These are phyloP conservation scores for Scaptomyza flava DNA, from an alignment of 2,888 invertebrate species.

Conservation along the genomic window DNA sequence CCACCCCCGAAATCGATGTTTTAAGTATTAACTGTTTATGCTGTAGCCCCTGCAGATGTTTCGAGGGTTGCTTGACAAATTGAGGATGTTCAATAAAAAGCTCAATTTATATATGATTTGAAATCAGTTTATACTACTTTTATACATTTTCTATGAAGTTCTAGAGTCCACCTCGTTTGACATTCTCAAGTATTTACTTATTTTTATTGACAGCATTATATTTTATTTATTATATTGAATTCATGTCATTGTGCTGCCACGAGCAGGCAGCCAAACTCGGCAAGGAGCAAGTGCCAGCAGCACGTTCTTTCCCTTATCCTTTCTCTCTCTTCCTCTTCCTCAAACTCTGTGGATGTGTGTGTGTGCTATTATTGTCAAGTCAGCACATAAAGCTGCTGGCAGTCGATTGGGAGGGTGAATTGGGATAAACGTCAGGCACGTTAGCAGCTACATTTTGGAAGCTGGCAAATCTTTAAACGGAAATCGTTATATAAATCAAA, in stretches of 20 bases:
- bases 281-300: conserved; percentile 55
- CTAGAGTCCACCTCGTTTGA: conserved; percentile 27
- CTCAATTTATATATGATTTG: no score
- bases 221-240: conserved; percentile 80
- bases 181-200: conserved; percentile 65
- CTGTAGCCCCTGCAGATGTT: conserved; percentile 8
- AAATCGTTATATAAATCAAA: conserved; percentile 82
- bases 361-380: conserved; percentile 75
- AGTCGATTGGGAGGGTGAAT: conserved; percentile 16
- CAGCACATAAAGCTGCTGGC: conserved; percentile 69
- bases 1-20: conserved; percentile 40
- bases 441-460: conserved; percentile 39
- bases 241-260: conserved; percentile 77
- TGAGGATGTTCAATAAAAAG: no score
- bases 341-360: conserved; percentile 3
- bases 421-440: conserved; percentile 46
- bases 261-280: conserved; percentile 56
- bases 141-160: not conserved
- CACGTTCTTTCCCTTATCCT: conserved; percentile 46
- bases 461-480: conserved; percentile 67
- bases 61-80: conserved; percentile 7
- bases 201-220: conserved; percentile 81
- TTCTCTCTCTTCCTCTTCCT: not conserved
- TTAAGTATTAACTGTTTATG: conserved; percentile 52
- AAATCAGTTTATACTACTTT: no score